Evolutionary conservation across 2,113 vertebrate species (phyloP), one percentile per base, ranked within the genome.

Genomic region (human (Homo sapiens)): DNA sequence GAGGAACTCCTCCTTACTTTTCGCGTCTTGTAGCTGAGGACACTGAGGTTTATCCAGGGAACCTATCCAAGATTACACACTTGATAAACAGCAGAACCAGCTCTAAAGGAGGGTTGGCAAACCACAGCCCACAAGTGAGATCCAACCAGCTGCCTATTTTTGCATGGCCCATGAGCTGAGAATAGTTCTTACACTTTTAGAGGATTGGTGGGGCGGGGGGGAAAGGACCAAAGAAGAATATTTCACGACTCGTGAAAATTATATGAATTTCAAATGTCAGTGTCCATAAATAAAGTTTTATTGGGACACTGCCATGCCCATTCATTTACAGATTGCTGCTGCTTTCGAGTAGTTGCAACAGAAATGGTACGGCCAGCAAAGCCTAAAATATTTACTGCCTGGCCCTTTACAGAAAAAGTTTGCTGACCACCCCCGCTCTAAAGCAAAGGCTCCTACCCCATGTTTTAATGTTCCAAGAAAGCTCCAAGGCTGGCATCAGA

Each of bases 181-280:
- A 84, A 94, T 84, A 48, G 50, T 14, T 72, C 45, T 94, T 32
- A 78, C 73, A 70, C 82, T 85, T 93, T 25, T 50, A 43, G 43
- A 25, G 32, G 73, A 68, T 17, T 45, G 40, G 59, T 11, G 38
- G 7, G 2, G 40, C 40, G 4, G n/a, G 1, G 1, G n/a, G 45
- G 27, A 27, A 45, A 57, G 27, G 61, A n/a, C 20, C 27, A 72
- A 90, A 48, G 52, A 92, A 61, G 35, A 66, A n/a, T 13, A 78
- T 83, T 94, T 70, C 61, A 30, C 68, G 78, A 78, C 32, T 80
- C 90, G n/a, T 57, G 72, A 73, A 85, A 88, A 93, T 64, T 52
- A 48, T 43, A 20, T 75, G 86, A 91, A 93, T 94, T 94, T 96
- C 86, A 50, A 45, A 78, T 59, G 72, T 68, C 61, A 40, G 85